A percentile compares a stretch with the other conserved stretches of the same genome.
phyloP scores from a whole-genome alignment of 2,113 vertebrate species.

The Hirundichthys speculiger region DNA sequence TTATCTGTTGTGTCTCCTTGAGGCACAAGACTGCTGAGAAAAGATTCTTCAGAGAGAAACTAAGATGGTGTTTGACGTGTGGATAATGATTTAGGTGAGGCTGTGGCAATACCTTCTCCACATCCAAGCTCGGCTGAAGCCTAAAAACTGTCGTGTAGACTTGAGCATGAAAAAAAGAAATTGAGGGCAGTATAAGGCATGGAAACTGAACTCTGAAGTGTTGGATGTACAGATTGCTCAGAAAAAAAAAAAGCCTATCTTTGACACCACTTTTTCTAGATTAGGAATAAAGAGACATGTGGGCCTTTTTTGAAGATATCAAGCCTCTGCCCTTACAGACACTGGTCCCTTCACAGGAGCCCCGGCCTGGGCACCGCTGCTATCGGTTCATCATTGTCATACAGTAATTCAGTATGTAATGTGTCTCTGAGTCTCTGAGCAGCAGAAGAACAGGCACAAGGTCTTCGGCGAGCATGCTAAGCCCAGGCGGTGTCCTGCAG shows the following conservation, averaged over 20 bases:
- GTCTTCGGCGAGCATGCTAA: conserved; percentile 66
- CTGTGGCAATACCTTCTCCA: conserved; percentile 54
- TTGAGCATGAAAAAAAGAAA: conserved; percentile 50
- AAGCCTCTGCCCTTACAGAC: conserved; percentile 32
- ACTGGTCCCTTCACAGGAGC: conserved; percentile 40
- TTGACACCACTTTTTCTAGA: conserved; percentile 29
- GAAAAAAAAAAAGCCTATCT: conserved; percentile 30
- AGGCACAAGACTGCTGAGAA: conserved; percentile 63
- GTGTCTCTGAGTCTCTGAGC: conserved; percentile 67
- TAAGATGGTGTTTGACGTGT: conserved; percentile 76
- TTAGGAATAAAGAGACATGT: conserved; percentile 17
- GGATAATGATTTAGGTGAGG: conserved; percentile 78
- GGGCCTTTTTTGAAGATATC: conserved; percentile 13
- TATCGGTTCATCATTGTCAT: conserved; percentile 77
- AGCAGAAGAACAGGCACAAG: conserved; percentile 67
- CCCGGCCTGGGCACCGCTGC: conserved; percentile 31
- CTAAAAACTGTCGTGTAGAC: conserved; percentile 41
- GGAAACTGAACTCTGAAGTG: conserved; percentile 36
- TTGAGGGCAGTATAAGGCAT: conserved; percentile 21
- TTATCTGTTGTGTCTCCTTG: conserved; percentile 54
- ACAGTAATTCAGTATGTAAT: conserved; percentile 78
- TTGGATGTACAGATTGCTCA: conserved; percentile 41
- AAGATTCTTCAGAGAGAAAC: conserved; percentile 68
- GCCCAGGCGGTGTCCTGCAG: conserved; percentile 74
- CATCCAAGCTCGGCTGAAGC: conserved; percentile 45